phyloP scores from a whole-genome alignment of 2,113 vertebrate genomes.

The Philantomba maxwellii region DNA sequence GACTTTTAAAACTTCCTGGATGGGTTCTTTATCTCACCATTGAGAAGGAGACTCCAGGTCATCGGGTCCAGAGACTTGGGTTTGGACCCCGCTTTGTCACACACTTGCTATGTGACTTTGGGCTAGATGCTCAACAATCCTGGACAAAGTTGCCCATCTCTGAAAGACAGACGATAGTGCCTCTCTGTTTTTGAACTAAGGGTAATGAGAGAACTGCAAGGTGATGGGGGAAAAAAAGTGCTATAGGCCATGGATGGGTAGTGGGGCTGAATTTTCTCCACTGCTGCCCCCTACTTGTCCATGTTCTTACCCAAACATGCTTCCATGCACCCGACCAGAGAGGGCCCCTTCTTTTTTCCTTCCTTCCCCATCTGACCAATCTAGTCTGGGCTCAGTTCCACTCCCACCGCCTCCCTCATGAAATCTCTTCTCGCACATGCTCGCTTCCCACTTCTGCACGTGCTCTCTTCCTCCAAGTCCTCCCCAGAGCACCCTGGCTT shows the following conservation, averaged over 20 bases:
- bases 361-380: background rate
- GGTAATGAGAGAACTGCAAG: background rate
- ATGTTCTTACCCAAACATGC: background rate
- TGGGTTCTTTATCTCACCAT: background rate
- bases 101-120: background rate
- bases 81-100: background rate
- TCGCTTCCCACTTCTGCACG: background rate
- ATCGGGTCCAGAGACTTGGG: background rate
- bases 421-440: background rate
- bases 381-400: background rate
- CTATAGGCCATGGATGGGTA: background rate
- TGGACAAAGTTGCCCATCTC: background rate
- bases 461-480: background rate
- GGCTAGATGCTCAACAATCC: background rate
- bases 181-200: background rate
- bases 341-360: background rate
- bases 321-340: background rate
- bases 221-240: background rate
- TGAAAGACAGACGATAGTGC: background rate
- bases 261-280: background rate
- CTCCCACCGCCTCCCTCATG: background rate
- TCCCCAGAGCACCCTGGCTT: background rate
- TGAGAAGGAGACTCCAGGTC: background rate
- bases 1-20: background rate
- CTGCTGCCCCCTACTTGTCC: background rate